Percentiles rank a stretch among this genome's conserved stretches.
These are phyloP conservation scores for Spheniscus humboldti DNA, from an alignment of 2,797 vertebrate genomes.

Conservation along the genomic window DNA sequence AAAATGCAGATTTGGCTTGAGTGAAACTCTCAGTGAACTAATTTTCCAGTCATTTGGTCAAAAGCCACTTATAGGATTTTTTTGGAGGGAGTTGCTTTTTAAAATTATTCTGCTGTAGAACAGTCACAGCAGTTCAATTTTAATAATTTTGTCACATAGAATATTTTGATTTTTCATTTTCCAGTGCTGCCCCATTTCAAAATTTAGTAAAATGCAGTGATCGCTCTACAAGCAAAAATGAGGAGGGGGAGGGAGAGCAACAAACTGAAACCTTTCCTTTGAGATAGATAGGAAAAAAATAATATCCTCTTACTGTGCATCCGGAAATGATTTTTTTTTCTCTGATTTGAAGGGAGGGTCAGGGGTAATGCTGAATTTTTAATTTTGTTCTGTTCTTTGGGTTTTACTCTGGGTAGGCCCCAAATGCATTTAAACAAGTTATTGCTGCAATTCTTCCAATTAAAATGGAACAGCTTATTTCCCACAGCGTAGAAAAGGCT, in stretches of 20 bases:
- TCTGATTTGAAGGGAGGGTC: not conserved
- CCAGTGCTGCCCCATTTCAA: not conserved
- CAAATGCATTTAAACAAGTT: constrained; percentile 6
- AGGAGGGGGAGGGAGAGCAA: not conserved
- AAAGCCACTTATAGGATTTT: not conserved
- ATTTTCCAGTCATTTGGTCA: not conserved
- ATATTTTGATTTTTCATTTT: not conserved
- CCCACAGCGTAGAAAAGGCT: not conserved
- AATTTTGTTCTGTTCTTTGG: not conserved
- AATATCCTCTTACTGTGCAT: not conserved
- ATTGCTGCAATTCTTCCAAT: constrained; percentile 5
- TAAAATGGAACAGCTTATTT: constrained; percentile 49
- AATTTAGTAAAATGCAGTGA: not conserved
- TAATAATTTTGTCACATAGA: not conserved
- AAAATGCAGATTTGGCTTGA: not conserved
- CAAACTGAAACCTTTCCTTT: not conserved
- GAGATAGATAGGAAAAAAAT: not conserved
- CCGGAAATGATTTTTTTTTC: not conserved
- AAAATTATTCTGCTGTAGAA: not conserved
- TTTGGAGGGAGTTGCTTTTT: not conserved
- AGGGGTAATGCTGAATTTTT: not conserved
- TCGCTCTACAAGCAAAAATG: not conserved
- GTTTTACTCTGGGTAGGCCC: not conserved
- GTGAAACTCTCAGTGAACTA: not conserved
- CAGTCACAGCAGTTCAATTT: not conserved